Percentiles rank a stretch among this genome's conserved stretches.
Evolutionary conservation across 2,888 invertebrate genomes (phyloP).

Genomic region (Dasypolia templi): DNA sequence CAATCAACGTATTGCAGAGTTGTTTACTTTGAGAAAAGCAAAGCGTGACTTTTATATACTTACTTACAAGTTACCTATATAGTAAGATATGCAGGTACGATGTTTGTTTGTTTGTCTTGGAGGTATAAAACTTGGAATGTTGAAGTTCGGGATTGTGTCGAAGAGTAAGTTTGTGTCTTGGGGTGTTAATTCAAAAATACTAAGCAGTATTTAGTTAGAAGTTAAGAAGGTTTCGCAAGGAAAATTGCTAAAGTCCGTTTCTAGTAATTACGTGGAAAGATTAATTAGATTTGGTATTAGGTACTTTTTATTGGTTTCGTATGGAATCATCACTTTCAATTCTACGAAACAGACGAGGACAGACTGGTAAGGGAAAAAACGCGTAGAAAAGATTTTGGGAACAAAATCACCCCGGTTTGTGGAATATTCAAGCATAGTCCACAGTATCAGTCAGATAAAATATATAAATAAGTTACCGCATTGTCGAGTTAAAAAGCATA

Average conservation of each 20-base stretch:
- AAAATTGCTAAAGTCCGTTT: background rate
- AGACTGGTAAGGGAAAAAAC: too few species aligned
- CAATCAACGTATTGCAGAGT: conserved; percentile 58
- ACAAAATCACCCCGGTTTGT: too few species aligned
- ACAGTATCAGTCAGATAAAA: too few species aligned
- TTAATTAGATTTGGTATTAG: background rate
- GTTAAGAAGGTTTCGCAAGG: background rate
- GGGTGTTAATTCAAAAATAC: background rate
- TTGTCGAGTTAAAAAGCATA: too few species aligned
- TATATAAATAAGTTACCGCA: too few species aligned
- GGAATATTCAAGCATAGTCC: too few species aligned
- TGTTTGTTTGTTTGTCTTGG: conserved; percentile 43
- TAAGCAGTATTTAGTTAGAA: background rate
- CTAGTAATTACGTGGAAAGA: background rate
- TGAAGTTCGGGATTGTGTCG: conserved; percentile 23
- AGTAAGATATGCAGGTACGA: background rate
- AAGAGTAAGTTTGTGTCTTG: background rate
- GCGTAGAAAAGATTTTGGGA: too few species aligned
- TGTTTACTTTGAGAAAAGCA: conserved; percentile 44
- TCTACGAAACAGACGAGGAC: too few species aligned
- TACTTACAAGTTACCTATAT: conserved; percentile 14
- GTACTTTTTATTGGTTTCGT: background rate
- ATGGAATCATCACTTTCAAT: background rate
- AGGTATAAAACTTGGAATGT: conserved; percentile 18
- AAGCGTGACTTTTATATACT: conserved; percentile 17